Evolutionary conservation across 2,797 vertebrate species (phyloP).

Genomic region (Sebastes hubbsi): DNA sequence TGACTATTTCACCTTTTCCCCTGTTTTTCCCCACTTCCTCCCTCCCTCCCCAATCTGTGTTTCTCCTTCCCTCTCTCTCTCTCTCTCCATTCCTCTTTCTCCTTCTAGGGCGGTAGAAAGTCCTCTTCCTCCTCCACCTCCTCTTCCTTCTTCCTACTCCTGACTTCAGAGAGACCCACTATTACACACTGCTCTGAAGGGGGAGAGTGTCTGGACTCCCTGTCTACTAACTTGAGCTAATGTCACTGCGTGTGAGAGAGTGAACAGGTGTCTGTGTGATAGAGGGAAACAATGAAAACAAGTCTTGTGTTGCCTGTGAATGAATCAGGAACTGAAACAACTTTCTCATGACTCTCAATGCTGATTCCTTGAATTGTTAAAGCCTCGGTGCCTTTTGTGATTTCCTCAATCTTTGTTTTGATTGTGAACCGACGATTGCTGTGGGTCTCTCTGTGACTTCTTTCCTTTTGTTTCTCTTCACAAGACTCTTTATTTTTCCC

Average conservation of each 20-base stretch:
- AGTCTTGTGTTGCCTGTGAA: slow-evolving; percentile 1
- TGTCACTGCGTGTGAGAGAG: neutral
- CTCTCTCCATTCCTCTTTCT: slow-evolving; percentile 53
- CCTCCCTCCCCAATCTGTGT: slow-evolving; percentile 16
- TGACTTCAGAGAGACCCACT: slow-evolving; percentile 75
- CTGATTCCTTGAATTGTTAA: slow-evolving; percentile 4
- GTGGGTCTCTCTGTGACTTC: slow-evolving; percentile 61
- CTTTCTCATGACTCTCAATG: neutral
- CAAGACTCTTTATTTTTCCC: neutral
- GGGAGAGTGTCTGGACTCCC: slow-evolving; percentile 48
- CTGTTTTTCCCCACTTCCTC: slow-evolving; percentile 13
- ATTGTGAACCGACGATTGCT: slow-evolving; percentile 3
- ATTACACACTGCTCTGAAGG: slow-evolving; percentile 60
- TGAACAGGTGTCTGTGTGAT: neutral
- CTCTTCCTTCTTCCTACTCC: slow-evolving; percentile 59
- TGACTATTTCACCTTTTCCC: slow-evolving; percentile 30
- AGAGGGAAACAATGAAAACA: neutral
- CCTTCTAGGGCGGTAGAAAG: slow-evolving; percentile 75
- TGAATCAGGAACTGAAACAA: neutral
- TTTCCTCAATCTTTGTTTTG: neutral
- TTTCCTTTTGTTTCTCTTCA: neutral
- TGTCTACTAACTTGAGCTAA: slow-evolving; percentile 40
- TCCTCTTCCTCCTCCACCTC: slow-evolving; percentile 61
- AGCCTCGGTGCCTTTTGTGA: slow-evolving; percentile 20
- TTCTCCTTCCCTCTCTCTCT: slow-evolving; percentile 18